Evolutionary conservation across 2,888 invertebrate genomes (phyloP).

Genomic region (Drosophila nr. perissopoda): DNA sequence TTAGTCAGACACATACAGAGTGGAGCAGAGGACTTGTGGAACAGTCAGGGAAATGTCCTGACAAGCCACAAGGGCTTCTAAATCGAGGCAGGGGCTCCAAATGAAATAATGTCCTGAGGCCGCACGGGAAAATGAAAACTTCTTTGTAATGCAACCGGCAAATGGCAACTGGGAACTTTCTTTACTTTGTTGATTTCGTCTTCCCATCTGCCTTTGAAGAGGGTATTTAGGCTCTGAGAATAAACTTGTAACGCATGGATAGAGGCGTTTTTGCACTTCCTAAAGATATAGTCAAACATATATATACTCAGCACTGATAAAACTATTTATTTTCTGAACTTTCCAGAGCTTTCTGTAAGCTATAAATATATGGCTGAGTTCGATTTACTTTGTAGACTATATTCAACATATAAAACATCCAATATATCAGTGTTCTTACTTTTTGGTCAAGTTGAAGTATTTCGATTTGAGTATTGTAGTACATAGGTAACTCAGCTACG

Average conservation of each 20-base stretch:
- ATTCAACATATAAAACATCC: too few relatives aligned
- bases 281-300: not conserved
- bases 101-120: constrained; percentile 76
- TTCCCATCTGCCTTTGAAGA: not conserved
- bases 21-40: constrained; percentile 24
- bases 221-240: constrained; percentile 6
- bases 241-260: not conserved
- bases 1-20: constrained; percentile 4
- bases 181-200: not conserved
- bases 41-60: constrained; percentile 61
- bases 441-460: too few relatives aligned
- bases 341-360: too few relatives aligned
- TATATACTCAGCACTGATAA: too few relatives aligned
- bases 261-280: not conserved
- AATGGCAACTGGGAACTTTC: constrained; percentile 51
- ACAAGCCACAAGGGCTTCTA: constrained; percentile 59
- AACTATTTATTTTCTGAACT: too few relatives aligned
- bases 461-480: too few relatives aligned
- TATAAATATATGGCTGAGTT: too few relatives aligned
- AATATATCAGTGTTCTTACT: too few relatives aligned
- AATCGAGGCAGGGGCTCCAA: constrained; percentile 39
- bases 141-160: constrained; percentile 69
- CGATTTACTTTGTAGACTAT: too few relatives aligned
- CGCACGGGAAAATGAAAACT: constrained; percentile 74
- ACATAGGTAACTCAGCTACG: too few relatives aligned